Conservation (phyloP, 1,140 invertebrate genomes). For the Steinernema feltiae region DNA sequence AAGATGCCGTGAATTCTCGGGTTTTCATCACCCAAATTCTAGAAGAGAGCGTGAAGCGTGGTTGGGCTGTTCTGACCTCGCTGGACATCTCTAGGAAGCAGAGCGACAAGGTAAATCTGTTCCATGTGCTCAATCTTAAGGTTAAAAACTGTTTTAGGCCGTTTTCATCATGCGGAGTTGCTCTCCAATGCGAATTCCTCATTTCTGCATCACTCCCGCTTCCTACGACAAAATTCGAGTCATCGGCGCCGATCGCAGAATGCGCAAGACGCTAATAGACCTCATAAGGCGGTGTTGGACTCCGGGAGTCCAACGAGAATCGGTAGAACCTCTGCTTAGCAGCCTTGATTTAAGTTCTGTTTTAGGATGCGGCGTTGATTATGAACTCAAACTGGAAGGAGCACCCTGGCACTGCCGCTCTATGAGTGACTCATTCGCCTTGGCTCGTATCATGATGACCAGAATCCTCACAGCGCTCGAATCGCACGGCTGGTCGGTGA, state of each 20-base stretch:
- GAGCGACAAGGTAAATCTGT: neutral
- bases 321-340: too few relatives aligned
- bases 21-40: neutral
- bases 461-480: too few relatives aligned
- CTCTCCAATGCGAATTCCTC: neutral
- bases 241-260: neutral
- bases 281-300: neutral
- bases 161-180: too few relatives aligned
- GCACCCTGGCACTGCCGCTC: too few relatives aligned
- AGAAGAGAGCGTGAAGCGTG: neutral
- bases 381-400: too few relatives aligned
- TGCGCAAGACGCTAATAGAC: neutral
- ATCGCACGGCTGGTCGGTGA: too few relatives aligned
- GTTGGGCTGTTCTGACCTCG: neutral
- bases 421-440: too few relatives aligned
- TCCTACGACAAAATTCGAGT: neutral
- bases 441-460: too few relatives aligned
- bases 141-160: neutral
- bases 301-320: neutral
- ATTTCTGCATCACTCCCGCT: neutral
- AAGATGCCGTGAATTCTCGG: neutral
- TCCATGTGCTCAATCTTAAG: neutral
- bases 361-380: too few relatives aligned
- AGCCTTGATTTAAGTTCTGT: too few relatives aligned
- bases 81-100: neutral